Conservation (phyloP, 2,888 invertebrate species). For the Morpho achilles region DNA sequence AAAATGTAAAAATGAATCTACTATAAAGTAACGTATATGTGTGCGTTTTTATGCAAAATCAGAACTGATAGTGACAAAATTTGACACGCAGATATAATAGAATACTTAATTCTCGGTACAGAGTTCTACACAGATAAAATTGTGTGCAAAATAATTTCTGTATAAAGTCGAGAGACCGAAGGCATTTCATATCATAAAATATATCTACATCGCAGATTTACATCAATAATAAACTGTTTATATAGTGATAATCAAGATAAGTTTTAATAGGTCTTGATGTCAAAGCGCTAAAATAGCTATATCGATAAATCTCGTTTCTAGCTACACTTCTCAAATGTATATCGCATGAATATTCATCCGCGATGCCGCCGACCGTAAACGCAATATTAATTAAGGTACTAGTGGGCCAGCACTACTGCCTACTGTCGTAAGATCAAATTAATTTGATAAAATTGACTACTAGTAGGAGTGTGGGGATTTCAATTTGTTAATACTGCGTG, state of each 20-base stretch:
- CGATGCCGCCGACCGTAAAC: constrained; percentile 26
- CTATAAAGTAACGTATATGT: too few relatives aligned
- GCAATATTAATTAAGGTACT: constrained; percentile 27
- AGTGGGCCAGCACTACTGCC: constrained; percentile 14
- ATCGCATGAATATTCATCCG: constrained; percentile 38
- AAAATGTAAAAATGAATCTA: too few relatives aligned
- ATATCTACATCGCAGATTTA: not conserved
- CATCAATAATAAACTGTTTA: constrained; percentile 1
- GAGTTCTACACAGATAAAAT: not conserved
- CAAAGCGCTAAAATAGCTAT: constrained; percentile 26
- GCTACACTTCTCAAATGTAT: constrained; percentile 23
- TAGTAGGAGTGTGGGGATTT: constrained; percentile 13
- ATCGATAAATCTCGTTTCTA: constrained; percentile 23
- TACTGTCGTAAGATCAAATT: constrained; percentile 17
- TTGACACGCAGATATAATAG: too few relatives aligned
- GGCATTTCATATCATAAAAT: too few relatives aligned
- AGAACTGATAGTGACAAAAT: too few relatives aligned
- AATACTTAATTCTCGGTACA: too few relatives aligned
- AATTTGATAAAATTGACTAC: constrained; percentile 16
- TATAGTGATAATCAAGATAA: constrained; percentile 12
- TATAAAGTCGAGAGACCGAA: too few relatives aligned
- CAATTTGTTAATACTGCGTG: constrained; percentile 1
- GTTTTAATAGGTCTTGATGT: constrained; percentile 14
- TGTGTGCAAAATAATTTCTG: not conserved
- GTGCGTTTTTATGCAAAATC: too few relatives aligned